Base-by-base conservation (phyloP, 2,797 vertebrate genomes). In the Gymnopithys bicolor region DNA sequence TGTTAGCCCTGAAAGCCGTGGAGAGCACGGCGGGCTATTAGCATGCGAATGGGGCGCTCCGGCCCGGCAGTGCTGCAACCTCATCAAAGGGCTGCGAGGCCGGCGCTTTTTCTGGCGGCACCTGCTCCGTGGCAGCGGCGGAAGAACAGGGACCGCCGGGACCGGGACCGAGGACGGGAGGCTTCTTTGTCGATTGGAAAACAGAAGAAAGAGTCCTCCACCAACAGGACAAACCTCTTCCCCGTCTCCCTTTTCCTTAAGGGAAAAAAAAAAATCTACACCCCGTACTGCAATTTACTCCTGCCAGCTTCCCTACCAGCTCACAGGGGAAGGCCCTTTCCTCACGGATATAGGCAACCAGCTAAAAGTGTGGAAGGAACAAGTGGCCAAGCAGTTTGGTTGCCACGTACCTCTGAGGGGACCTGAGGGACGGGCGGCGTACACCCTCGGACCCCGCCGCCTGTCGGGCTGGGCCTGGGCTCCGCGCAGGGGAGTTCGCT, bases 31-130 rank as follows among this genome's bases (percentile, higher is more conserved):
- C 14, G 19, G 16, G 32, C 12, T 13, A 80, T 90, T 90, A 90
- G 75, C 79, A 93, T 87, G 75, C 92, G 83, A 97, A 97, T 96
- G 92, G 89, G 68, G 68, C 48, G 39, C 94, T 86, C 78, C 21
- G 7, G 89, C 70, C 89, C 94, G 63, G 75, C 91, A 53, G 80
- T 60, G 88, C 89, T 94, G 90, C 48, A 13, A 95, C 45, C 49
- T 88, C 93, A 94, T 84, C 96, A 95, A 96, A 97, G 94, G 78
- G 93, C 90, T 74, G 8, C 15, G 52, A 39, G 19, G 70, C 59
- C 74, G 11, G 6, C n/a, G 77, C 84, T 68, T 85, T 97, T 96
- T 95, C 97, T 94, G 94, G 68, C 52, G 81, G 97, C 98, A 98
- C 98, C 98, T 98, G 98, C 97, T 97, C 41, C 15, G 6, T 17